Evolutionary conservation across 2,888 invertebrate genomes (phyloP), one percentile per base, ranked within the genome.

Genomic region (Rotaria socialis): DNA sequence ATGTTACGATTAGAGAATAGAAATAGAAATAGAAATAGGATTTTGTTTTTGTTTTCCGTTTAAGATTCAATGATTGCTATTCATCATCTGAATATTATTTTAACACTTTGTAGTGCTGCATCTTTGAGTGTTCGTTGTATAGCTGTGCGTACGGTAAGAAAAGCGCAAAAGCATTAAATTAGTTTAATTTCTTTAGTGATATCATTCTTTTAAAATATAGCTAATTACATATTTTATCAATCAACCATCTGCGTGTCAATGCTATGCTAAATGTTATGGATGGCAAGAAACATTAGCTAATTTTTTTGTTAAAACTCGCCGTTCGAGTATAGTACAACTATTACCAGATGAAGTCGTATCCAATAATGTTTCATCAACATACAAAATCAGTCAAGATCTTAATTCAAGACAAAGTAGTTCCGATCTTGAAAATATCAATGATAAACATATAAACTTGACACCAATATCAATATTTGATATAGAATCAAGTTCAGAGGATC

Each of bases 251-350:
- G 80, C 80, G 11, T 80, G 80, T n/a, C 43, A 14, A n/a, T 24
- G 8, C 11, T 80, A 80, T 80, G 22, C 80, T 1, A 80, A 80
- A 47, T 80, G 80, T 80, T 35, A 80, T 47, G 80, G 80, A n/a
- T 80, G 80, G 80, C 80, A 80, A 47, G 80, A 80, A 47, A 80
- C 80, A 24, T 80, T 80, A 80, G 80, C 47, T 47, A 16, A 80
- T n/a, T 80, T 80, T 47, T 80, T 80, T 47, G 47, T 80, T 24
- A 43, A 43, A 80, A 47, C n/a, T 11, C 80, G 80, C 47, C 80
- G 47, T 47, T 14, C 24, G 14, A 35, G 16, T 16, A 35, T 67
- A 67, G 27, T 8, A 67, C 27, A 5, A 11, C 11, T n/a, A 14
- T 14, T 11, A 24, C 16, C 24, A 47, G 7, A n/a, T 24, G n/a